phyloP scores from a whole-genome alignment of 2,888 invertebrate species.

The Caenorhabditis zanzibari region DNA sequence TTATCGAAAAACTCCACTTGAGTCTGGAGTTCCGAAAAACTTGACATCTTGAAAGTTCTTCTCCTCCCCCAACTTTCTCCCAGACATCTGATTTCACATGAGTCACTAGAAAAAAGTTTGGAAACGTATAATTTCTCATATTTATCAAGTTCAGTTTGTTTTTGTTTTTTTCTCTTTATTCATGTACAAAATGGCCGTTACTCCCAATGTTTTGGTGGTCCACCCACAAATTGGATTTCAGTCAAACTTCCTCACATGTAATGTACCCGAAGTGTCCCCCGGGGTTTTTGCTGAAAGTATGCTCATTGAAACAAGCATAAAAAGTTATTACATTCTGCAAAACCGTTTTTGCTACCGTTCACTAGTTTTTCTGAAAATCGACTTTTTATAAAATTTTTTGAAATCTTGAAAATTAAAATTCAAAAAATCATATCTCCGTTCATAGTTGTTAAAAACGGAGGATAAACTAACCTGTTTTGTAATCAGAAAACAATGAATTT shows the following conservation, averaged over 20 bases:
- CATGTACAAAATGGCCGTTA: not conserved
- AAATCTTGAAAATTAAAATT: too few species aligned
- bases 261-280: too few species aligned
- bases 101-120: not conserved
- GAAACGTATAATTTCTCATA: constrained; percentile 7
- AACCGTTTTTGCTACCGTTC: too few species aligned
- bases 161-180: not conserved
- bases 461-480: too few species aligned
- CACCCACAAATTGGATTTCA: constrained; percentile 5
- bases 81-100: constrained; percentile 13
- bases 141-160: not conserved
- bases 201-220: not conserved
- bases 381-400: too few species aligned
- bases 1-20: not conserved
- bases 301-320: too few species aligned
- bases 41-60: not conserved
- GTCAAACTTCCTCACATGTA: constrained; percentile 13
- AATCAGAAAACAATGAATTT: too few species aligned
- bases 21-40: not conserved
- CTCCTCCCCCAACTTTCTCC: not conserved
- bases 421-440: too few species aligned
- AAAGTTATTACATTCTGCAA: too few species aligned
- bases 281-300: too few species aligned
- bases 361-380: too few species aligned
- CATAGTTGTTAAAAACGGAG: too few species aligned